Conservation (phyloP, 2,113 vertebrate genomes). For the Laterallus jamaicensis region DNA sequence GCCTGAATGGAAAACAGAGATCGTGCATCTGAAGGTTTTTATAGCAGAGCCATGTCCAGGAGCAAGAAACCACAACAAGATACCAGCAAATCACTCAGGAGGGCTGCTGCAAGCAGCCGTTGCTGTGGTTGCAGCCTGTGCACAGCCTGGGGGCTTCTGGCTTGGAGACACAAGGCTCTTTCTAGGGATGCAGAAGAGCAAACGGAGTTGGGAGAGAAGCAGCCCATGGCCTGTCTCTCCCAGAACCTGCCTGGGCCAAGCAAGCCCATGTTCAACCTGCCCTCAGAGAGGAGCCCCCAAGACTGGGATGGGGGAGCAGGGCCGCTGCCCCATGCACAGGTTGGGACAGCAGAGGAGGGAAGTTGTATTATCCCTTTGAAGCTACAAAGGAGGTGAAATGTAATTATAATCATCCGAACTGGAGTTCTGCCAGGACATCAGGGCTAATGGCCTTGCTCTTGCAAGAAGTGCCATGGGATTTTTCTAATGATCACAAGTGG, state of each 20-base stretch:
- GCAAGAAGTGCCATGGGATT: slow-evolving; percentile 51
- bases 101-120: background rate
- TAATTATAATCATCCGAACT: slow-evolving; percentile 56
- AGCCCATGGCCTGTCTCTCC: background rate
- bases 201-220: background rate
- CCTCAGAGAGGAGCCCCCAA: background rate
- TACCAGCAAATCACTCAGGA: background rate
- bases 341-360: background rate
- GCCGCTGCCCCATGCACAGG: background rate
- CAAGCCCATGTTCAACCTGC: rapidly evolving
- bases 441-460: slow-evolving; percentile 58
- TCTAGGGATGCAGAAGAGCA: background rate
- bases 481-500: slow-evolving; percentile 59
- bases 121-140: background rate
- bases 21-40: background rate
- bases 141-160: background rate
- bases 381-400: slow-evolving; percentile 36
- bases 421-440: slow-evolving; percentile 63
- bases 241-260: background rate
- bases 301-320: rapidly evolving
- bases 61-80: background rate
- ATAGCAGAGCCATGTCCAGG: background rate
- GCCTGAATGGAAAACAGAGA: background rate
- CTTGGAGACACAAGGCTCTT: rapidly evolving
- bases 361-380: background rate